These are phyloP conservation scores for Tetramorium alpestre DNA, from an alignment of 1,140 invertebrate genomes.

Conservation along the genomic window DNA sequence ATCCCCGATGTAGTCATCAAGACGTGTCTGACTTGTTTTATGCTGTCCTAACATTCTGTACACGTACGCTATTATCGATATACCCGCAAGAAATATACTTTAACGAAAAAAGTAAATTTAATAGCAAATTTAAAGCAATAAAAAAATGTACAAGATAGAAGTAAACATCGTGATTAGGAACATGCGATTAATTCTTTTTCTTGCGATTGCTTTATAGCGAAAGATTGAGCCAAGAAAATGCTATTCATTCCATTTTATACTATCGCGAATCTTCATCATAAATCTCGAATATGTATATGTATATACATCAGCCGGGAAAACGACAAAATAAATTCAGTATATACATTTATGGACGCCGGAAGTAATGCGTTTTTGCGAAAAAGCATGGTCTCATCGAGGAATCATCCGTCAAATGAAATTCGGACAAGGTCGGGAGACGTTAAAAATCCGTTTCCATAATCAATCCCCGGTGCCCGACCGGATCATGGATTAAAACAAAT, in stretches of 20 bases:
- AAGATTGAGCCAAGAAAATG: neutral
- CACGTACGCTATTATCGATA: neutral
- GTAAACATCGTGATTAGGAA: neutral
- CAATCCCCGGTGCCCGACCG: neutral
- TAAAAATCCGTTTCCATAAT: conserved; percentile 48
- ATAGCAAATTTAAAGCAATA: neutral
- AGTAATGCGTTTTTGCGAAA: neutral
- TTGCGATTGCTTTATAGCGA: neutral
- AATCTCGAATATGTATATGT: neutral
- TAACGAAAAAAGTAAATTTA: neutral
- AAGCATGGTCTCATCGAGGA: conserved; percentile 25
- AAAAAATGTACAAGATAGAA: neutral
- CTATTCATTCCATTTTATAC: neutral
- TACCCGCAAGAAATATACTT: neutral
- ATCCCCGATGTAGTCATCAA: neutral
- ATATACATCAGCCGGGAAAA: neutral
- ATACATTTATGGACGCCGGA: neutral
- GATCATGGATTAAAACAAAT: conserved; percentile 35
- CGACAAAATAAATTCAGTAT: neutral
- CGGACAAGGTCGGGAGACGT: conserved; percentile 19
- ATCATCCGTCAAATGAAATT: conserved; percentile 39
- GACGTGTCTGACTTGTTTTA: neutral
- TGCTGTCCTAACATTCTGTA: neutral
- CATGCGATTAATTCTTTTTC: neutral
- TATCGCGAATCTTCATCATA: conserved; percentile 4